phyloP scores from a whole-genome alignment of 2,113 vertebrate species.

The Rhea americana region DNA sequence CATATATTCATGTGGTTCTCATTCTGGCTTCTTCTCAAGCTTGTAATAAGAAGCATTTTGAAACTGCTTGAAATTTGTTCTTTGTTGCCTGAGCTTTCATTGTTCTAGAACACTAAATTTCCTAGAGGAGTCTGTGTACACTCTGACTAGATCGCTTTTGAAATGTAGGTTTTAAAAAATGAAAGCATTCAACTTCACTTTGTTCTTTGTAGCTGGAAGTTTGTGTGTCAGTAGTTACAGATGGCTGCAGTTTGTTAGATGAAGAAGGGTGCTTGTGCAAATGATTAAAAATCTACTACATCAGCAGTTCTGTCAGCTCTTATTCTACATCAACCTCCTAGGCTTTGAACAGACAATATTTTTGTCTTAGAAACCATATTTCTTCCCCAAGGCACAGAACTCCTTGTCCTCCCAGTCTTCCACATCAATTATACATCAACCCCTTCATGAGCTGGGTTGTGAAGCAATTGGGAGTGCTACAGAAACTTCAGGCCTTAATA shows the following conservation, averaged over 20 bases:
- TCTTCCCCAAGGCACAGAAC: background rate
- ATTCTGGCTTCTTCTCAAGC: too few relatives aligned
- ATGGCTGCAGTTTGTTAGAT: background rate
- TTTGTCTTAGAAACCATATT: background rate
- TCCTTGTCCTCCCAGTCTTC: background rate
- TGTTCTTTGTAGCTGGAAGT: background rate
- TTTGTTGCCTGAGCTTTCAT: background rate
- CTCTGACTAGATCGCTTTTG: background rate
- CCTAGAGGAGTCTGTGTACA: fast-evolving
- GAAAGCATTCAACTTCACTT: background rate
- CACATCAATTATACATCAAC: background rate
- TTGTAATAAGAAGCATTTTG: background rate
- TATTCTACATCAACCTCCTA: background rate
- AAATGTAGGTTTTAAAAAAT: background rate
- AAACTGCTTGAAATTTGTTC: background rate
- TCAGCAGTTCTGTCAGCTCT: background rate
- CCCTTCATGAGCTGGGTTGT: background rate
- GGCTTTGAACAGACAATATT: background rate
- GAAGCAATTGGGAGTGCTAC: background rate
- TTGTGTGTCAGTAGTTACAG: background rate
- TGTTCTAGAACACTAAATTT: background rate
- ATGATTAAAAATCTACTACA: background rate
- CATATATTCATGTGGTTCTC: too few relatives aligned
- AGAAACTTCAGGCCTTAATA: background rate
- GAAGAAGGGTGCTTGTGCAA: background rate